Conservation (phyloP, 2,797 vertebrate genomes). For the Aselliscus stoliczkanus region DNA sequence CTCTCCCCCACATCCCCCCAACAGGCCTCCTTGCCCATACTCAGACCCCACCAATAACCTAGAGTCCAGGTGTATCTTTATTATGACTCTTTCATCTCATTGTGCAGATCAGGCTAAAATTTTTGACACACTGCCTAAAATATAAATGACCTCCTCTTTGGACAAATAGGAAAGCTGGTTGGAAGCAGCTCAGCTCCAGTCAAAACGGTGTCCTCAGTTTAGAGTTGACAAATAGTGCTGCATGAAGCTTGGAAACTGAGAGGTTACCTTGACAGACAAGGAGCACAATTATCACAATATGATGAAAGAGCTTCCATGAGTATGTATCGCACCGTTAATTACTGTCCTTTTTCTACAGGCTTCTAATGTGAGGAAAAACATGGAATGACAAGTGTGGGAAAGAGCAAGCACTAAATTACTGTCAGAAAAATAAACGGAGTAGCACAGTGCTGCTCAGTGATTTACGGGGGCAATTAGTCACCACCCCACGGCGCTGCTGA, state of each 20-base stretch:
- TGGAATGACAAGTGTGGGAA: conserved; percentile 99
- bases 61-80: conserved; percentile 82
- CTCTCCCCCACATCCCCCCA: background rate
- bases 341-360: conserved; percentile 98
- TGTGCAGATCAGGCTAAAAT: conserved; percentile 86
- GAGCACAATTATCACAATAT: conserved; percentile 99
- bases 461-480: conserved; percentile 99
- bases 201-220: conserved; percentile 79
- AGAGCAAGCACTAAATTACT: conserved; percentile 99
- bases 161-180: conserved; percentile 87
- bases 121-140: conserved; percentile 88
- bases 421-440: conserved; percentile 99
- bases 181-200: conserved; percentile 80
- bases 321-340: conserved; percentile 96
- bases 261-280: conserved; percentile 98
- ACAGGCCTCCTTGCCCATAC: background rate
- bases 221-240: conserved; percentile 93
- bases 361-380: conserved; percentile 99
- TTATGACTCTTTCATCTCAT: conserved; percentile 85
- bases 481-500: conserved; percentile 94
- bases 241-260: conserved; percentile 87
- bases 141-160: conserved; percentile 89
- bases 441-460: conserved; percentile 90
- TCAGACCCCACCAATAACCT: conserved; percentile 66
- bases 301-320: conserved; percentile 96